A percentile compares a stretch with the other conserved stretches of the same genome.
Evolutionary conservation across 1,140 invertebrate species (phyloP).

Genomic region (Aricia agestis): DNA sequence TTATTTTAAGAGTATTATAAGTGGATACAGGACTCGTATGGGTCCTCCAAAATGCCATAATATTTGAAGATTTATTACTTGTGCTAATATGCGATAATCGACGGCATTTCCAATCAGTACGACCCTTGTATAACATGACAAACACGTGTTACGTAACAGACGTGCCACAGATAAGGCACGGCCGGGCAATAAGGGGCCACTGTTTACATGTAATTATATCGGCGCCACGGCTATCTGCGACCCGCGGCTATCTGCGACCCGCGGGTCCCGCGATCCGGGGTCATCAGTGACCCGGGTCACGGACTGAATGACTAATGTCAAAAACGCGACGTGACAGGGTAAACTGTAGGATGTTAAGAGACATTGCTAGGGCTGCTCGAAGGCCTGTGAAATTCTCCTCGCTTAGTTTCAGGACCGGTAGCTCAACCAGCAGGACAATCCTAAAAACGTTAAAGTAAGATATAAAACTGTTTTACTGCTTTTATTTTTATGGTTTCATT

Average conservation of each 20-base stretch:
- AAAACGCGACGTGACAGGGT: not conserved
- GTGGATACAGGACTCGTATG: too few relatives aligned
- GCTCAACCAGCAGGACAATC: too few relatives aligned
- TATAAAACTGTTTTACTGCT: too few relatives aligned
- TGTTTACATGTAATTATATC: conserved; percentile 1
- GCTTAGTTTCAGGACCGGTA: too few relatives aligned
- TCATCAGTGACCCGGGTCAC: not conserved
- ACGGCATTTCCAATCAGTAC: not conserved
- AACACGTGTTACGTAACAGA: not conserved
- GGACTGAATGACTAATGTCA: not conserved
- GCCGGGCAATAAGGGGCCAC: not conserved
- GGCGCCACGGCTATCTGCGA: not conserved
- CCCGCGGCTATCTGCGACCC: too few relatives aligned
- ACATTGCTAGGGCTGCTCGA: too few relatives aligned
- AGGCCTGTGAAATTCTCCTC: too few relatives aligned
- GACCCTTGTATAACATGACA: not conserved
- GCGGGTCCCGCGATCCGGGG: not conserved
- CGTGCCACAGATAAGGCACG: not conserved
- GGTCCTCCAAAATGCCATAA: too few relatives aligned
- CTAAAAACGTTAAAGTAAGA: too few relatives aligned
- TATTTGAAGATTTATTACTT: not conserved
- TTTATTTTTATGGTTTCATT: too few relatives aligned
- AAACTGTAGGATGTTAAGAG: not conserved
- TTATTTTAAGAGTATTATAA: too few relatives aligned
- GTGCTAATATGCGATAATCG: not conserved